phyloP scores from a whole-genome alignment of 2,797 vertebrate genomes.

The Gallinago nigripennis region DNA sequence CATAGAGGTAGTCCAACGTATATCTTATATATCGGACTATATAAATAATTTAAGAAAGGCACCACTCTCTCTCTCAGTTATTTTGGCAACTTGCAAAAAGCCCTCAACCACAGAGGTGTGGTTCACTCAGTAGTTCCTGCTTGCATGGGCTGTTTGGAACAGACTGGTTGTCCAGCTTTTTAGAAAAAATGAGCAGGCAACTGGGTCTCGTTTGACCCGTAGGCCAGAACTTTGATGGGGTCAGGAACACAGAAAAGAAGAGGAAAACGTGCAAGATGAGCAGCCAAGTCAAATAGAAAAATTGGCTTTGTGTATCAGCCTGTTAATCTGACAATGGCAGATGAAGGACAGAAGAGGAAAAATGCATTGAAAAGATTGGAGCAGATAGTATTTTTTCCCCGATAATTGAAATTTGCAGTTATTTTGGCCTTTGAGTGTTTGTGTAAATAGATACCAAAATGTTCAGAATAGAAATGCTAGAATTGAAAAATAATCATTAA shows the following conservation, averaged over 20 bases:
- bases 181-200: neutral
- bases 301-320: neutral
- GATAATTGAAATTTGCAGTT: neutral
- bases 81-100: neutral
- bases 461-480: neutral
- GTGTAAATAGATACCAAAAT: neutral
- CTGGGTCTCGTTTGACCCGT: neutral
- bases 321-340: neutral
- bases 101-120: neutral
- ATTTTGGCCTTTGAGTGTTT: neutral
- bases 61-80: neutral
- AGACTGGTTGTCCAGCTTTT: neutral
- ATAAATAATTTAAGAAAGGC: neutral
- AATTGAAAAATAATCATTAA: neutral
- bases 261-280: rapidly evolving
- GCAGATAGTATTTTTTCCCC: neutral
- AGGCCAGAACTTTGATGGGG: neutral
- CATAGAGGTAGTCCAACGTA: neutral
- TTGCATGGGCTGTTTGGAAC: neutral
- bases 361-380: neutral
- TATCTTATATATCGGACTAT: neutral
- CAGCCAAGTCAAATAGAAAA: neutral
- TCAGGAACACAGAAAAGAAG: neutral
- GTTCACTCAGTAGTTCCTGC: neutral
- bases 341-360: neutral